phyloP scores from a whole-genome alignment of 2,888 invertebrate genomes.

The Clusia tigrina region DNA sequence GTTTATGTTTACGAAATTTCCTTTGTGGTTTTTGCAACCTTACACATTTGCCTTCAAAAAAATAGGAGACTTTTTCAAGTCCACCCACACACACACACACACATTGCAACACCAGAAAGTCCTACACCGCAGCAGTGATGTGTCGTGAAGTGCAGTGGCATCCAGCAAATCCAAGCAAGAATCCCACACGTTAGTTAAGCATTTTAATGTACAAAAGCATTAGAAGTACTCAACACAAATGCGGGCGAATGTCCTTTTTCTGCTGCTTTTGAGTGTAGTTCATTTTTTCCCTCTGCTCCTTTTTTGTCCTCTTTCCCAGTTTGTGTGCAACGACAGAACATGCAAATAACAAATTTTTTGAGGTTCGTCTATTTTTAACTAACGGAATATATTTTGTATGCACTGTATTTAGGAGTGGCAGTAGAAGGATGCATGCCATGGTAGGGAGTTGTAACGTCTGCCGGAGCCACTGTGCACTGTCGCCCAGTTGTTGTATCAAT shows the following conservation, averaged over 20 bases:
- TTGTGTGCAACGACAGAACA: conserved; percentile 2
- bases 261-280: no score
- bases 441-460: background rate
- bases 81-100: no score
- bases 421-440: background rate
- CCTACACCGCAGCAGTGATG: no score
- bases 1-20: no score
- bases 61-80: no score
- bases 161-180: background rate
- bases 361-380: background rate
- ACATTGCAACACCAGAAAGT: no score
- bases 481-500: background rate
- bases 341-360: conserved; percentile 4
- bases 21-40: no score
- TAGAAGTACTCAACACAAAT: background rate
- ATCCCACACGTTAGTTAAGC: conserved; percentile 4
- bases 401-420: background rate
- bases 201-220: conserved; percentile 10
- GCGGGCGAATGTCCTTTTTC: background rate
- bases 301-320: background rate
- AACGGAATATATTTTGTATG: background rate
- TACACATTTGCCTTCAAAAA: no score
- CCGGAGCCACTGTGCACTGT: background rate
- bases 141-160: no score
- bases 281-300: background rate